Percentiles rank a stretch among this genome's conserved stretches.
Evolutionary conservation across 2,888 invertebrate species (phyloP).

Genomic region (Lepeophtheirus nordmannii): DNA sequence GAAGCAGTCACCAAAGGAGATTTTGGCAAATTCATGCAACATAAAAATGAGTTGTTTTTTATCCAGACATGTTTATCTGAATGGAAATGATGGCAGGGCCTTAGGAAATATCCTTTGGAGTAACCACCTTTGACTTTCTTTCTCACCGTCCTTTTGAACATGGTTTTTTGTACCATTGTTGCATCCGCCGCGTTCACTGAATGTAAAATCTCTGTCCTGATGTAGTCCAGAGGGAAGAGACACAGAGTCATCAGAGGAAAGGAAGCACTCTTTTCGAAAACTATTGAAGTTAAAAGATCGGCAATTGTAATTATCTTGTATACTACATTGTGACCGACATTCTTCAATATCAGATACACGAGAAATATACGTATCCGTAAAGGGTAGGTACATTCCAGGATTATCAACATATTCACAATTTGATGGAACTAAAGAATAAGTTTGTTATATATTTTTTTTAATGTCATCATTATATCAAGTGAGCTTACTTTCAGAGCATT

Average conservation of each 20-base stretch:
- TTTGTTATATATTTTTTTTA: slow-evolving; percentile 5
- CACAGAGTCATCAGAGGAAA: slow-evolving; percentile 49
- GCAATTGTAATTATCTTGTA: slow-evolving; percentile 36
- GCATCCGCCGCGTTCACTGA: slow-evolving; percentile 65
- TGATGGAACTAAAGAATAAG: slow-evolving; percentile 33
- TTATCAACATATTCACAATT: slow-evolving; percentile 37
- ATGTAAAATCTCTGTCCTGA: slow-evolving; percentile 45
- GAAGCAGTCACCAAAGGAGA: no score
- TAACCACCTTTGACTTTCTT: not conserved
- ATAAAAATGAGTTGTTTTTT: no score
- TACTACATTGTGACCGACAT: slow-evolving; percentile 35
- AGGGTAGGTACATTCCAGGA: slow-evolving; percentile 35
- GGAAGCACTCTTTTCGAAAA: slow-evolving; percentile 15
- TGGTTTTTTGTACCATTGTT: slow-evolving; percentile 50
- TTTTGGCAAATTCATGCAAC: no score
- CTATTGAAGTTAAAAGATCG: slow-evolving; percentile 27
- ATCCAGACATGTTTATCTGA: no score
- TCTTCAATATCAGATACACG: slow-evolving; percentile 34
- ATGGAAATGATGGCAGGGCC: no score
- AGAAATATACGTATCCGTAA: slow-evolving; percentile 34
- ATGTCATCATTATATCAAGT: not conserved
- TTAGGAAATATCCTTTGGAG: no score
- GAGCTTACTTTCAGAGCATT: slow-evolving; percentile 38
- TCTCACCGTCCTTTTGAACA: slow-evolving; percentile 8
- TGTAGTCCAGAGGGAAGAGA: slow-evolving; percentile 46